Base-by-base conservation (phyloP, 2,888 invertebrate genomes). In the Cataglyphis albicans region DNA sequence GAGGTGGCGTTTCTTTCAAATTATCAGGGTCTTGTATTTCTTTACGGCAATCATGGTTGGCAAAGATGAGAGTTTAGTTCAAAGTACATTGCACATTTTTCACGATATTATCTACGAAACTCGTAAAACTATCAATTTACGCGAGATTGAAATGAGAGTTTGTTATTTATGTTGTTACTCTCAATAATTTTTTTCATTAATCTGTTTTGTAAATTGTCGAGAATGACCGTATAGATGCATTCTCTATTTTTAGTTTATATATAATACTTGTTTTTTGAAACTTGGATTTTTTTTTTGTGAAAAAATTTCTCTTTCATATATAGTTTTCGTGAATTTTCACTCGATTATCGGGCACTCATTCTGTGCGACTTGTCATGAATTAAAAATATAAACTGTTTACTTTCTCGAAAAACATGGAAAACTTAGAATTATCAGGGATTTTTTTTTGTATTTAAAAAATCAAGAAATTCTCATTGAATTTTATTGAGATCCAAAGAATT, bases 71-170 rank as follows among this genome's bases (percentile, higher is more conserved):
- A 52, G 21, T 63, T 63, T 61, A 15, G 3, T 41, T 48, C 0
- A n/a, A 59, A 74, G 9, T 21, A 32, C 10, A 72, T 57, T n/a
- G n/a, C 55, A 35, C n/a, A 68, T 29, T 7, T 59, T 44, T 59
- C 35, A n/a, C 18, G 10, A 32, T 68, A 55, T 61, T 21, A 55
- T 57, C 25, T 25, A n/a, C 10, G 18, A 4, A 72, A 59, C 21
- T 63, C 21, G 9, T 74, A 41, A 61, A 73, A 74, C n/a, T 63
- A 74, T 15, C 25, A 59, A 57, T 18, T 48, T 48, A 48, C 4
- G 1, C 21, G 38, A 48, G 48, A 57, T 70, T 70, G 44, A 21
- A 35, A 18, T n/a, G n/a, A 12, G 12, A 59, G 15, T 59, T 59
- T 29, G 15, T 59, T 29, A 15, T 59, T 15, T 6, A 25, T 59